A percentile compares a stretch with the other conserved stretches of the same genome.
phyloP scores from a whole-genome alignment of 2,888 invertebrate genomes.

The Dioctria rufipes region DNA sequence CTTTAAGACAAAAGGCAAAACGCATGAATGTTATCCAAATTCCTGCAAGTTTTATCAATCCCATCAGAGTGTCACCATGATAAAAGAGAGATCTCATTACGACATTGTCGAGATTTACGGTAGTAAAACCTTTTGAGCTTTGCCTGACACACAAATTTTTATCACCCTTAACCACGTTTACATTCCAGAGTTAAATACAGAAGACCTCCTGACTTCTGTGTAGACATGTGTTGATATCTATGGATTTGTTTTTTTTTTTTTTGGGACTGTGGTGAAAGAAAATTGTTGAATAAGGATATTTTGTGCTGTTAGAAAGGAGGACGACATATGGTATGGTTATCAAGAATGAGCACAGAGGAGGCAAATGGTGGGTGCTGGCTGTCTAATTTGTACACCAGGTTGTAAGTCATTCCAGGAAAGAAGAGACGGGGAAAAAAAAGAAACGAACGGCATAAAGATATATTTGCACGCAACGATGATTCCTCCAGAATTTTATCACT shows the following conservation, averaged over 20 bases:
- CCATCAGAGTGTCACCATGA: constrained; percentile 8
- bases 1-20: not conserved
- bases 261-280: constrained; percentile 2
- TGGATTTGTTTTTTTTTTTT: not conserved
- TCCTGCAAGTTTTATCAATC: constrained; percentile 34
- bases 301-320: constrained; percentile 6
- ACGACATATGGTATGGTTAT: not conserved
- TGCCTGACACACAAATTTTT: constrained; percentile 32
- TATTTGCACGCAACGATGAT: constrained; percentile 48
- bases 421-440: not conserved
- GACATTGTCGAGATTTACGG: constrained; percentile 42
- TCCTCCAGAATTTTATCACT: constrained; percentile 33
- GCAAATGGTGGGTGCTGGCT: not conserved
- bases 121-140: constrained; percentile 22
- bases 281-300: constrained; percentile 40
- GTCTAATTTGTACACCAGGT: constrained; percentile 37
- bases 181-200: not conserved
- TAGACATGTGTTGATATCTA: not conserved
- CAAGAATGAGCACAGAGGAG: not conserved
- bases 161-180: constrained; percentile 21
- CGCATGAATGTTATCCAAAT: constrained; percentile 14
- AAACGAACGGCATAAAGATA: not conserved
- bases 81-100: constrained; percentile 44
- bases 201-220: not conserved
- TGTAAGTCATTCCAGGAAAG: constrained; percentile 39